phyloP scores from a whole-genome alignment of 1,140 invertebrate genomes.

The Drosophila tsacasi region DNA sequence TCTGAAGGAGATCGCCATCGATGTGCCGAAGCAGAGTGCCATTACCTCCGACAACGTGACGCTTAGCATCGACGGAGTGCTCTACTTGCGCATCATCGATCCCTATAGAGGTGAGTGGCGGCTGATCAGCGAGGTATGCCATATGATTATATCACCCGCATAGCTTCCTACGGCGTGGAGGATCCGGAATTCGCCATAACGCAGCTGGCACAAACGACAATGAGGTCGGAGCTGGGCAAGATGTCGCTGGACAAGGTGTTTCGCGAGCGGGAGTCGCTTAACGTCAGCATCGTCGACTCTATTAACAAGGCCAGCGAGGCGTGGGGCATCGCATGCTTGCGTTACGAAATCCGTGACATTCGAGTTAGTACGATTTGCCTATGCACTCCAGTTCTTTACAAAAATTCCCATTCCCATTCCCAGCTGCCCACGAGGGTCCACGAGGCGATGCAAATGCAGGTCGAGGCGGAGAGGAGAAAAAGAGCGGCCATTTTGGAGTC shows the following conservation, averaged over 20 bases:
- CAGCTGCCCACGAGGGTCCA: constrained; percentile 95
- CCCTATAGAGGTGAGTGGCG: constrained; percentile 88
- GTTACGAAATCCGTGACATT: constrained; percentile 95
- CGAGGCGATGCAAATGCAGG: constrained; percentile 99
- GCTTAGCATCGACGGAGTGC: constrained; percentile 97
- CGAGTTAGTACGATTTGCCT: constrained; percentile 88
- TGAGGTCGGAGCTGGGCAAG: constrained; percentile 99
- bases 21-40: constrained; percentile 99
- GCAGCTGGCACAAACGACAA: constrained; percentile 99
- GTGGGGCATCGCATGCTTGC: constrained; percentile 98
- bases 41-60: constrained; percentile 99
- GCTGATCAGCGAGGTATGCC: not conserved
- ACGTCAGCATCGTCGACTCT: constrained; percentile 97
- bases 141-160: constrained; percentile 35
- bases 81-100: constrained; percentile 97
- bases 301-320: constrained; percentile 99
- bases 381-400: not conserved
- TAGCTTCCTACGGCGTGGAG: constrained; percentile 98
- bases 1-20: constrained; percentile 99
- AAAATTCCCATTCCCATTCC: not conserved
- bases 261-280: constrained; percentile 97
- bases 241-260: constrained; percentile 99
- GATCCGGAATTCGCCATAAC: constrained; percentile 99
- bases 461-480: constrained; percentile 98
- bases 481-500: constrained; percentile 98